A percentile compares a stretch with the other conserved stretches of the same genome.
Evolutionary conservation across 1,140 invertebrate genomes (phyloP).

Genomic region (Elymnias hypermnestra): DNA sequence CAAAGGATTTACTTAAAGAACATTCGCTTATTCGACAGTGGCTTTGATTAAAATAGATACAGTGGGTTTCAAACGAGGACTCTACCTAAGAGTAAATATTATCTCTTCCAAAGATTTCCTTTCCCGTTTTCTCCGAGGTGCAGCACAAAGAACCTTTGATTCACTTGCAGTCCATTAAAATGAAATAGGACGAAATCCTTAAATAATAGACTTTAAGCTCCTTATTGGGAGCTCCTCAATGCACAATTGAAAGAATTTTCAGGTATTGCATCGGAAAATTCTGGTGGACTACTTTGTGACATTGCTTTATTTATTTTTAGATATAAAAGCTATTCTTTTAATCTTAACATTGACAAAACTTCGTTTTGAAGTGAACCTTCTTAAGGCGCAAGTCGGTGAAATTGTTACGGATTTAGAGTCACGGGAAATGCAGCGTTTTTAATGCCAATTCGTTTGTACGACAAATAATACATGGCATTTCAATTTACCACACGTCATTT

Average conservation of each 20-base stretch:
- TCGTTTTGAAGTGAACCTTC: no score
- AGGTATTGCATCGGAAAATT: conserved; percentile 4
- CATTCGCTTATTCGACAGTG: no score
- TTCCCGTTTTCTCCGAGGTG: neutral
- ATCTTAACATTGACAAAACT: no score
- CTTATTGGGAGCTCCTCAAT: conserved; percentile 21
- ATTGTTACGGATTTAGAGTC: no score
- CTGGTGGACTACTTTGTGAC: neutral
- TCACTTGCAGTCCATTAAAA: conserved; percentile 30
- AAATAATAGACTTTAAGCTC: conserved; percentile 39
- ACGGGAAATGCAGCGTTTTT: no score
- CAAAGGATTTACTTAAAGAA: no score
- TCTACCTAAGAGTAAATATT: neutral
- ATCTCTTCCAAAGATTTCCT: neutral
- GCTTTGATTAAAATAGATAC: no score
- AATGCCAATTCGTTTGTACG: no score
- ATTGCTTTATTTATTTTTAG: neutral
- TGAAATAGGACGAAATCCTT: conserved; percentile 31
- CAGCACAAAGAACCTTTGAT: conserved; percentile 18
- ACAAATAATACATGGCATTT: no score
- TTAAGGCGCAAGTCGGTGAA: no score
- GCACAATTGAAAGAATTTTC: conserved; percentile 16
- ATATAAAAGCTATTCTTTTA: neutral
- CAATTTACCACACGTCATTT: no score
- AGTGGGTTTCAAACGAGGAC: no score